phyloP scores from a whole-genome alignment of 30 jellyfish, hydroid and myxozoan species.

The Pelagia noctiluca region DNA sequence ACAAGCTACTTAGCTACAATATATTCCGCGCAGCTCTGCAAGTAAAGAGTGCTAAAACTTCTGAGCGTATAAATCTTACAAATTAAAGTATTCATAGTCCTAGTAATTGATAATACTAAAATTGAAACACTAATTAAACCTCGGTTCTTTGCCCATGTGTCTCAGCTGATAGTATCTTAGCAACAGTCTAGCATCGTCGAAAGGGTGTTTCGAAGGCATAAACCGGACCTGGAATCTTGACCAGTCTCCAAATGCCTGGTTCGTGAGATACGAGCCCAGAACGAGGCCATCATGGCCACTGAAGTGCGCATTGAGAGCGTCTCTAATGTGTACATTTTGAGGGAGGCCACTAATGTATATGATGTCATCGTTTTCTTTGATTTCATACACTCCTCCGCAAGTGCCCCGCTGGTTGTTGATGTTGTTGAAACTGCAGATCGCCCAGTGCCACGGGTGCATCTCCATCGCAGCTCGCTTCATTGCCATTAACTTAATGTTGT shows the following conservation, averaged over 20 bases:
- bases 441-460: constrained; percentile 80
- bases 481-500: constrained; percentile 81
- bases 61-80: too few relatives aligned
- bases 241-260: constrained; percentile 66
- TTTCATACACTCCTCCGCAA: constrained; percentile 97
- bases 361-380: constrained; percentile 67
- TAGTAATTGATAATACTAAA: not conserved
- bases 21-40: too few relatives aligned
- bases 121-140: constrained; percentile 52
- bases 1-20: too few relatives aligned
- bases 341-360: constrained; percentile 98
- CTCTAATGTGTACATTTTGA: constrained; percentile 87
- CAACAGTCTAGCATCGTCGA: constrained; percentile 89
- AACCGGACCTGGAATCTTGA: constrained; percentile 75
- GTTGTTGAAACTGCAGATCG: constrained; percentile 85
- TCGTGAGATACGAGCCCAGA: constrained; percentile 78
- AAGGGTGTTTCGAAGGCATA: constrained; percentile 83
- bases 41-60: too few relatives aligned
- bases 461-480: constrained; percentile 84
- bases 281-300: constrained; percentile 97
- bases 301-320: constrained; percentile 96
- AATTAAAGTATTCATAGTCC: too few relatives aligned
- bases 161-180: constrained; percentile 85
- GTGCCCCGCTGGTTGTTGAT: constrained; percentile 80
- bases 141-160: constrained; percentile 85